Base-by-base conservation (phyloP, 2,888 invertebrate species). In the Stenoptilia bipunctidactyla region DNA sequence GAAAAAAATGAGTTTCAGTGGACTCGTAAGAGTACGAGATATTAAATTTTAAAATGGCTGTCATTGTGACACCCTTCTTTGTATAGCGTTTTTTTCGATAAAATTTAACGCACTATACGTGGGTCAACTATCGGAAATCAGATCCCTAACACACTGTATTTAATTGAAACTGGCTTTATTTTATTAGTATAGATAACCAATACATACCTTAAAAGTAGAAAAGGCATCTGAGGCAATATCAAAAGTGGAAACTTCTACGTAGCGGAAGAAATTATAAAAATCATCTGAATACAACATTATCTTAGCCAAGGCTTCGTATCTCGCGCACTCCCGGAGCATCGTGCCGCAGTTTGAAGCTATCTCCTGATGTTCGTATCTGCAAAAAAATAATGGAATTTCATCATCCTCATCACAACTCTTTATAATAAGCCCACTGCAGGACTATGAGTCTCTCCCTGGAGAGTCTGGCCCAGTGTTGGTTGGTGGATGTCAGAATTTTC, bases 181-280 rank as follows among this genome's bases (percentile, higher is more conserved):
- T n/a, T n/a, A n/a, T n/a, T n/a, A n/a, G n/a, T n/a, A n/a, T n/a
- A n/a, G 10, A 30, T 10, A 30, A 30, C 10, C 4, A 30, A n/a
- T 12, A 53, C 52, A 38, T 74, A 96, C 97, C 92, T 99, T 99
- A 88, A 99, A 99, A 55, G 99, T 99, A 73, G 98, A 97, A 87
- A 99, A 99, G 85, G 99, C 99, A 91, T 99, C 99, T 54, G 98
- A 98, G 72, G 99, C 99, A 72, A 99, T 98, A 89, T 99, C 99
- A 88, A 99, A 99, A 53, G 98, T 98, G 55, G 98, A 98, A 56
- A 98, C 96, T 87, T 99, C 99, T 62, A 99, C 98, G 77, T 98
- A 99, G 82, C 93, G 92, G 86, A 99, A 99, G 89, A 99, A 99
- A 86, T 98, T 96, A 83, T 97, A 99, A 88, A 99, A 99, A 77